Evolutionary conservation across 2,113 vertebrate genomes (phyloP), one percentile per base, ranked within the genome.

Genomic region (Cyprinodon variegatus): DNA sequence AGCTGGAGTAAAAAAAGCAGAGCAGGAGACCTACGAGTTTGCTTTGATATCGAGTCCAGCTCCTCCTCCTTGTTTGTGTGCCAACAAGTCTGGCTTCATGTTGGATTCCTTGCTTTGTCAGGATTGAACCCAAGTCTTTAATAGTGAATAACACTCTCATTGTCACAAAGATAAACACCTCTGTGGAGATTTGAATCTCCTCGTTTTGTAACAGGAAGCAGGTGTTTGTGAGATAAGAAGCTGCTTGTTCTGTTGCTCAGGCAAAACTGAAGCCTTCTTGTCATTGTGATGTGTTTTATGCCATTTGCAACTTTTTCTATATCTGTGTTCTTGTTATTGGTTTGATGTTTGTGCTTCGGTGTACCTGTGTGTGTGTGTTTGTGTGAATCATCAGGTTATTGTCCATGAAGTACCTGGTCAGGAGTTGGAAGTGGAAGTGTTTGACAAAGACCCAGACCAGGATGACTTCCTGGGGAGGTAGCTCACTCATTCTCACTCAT

Each of bases 391-490:
- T 94, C 93, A 98, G 97, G 96, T 97, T 73, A 96, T 97, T 85
- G 96, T 98, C 70, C 96, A 98, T 68, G 97, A 98, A 91, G 97
- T 98, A 36, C 97, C 97, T 62, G 97, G 97, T 73, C 97, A 98
- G 89, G 97, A 97, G 93, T 92, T 98, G 87, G 97, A 98, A 88
- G 95, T 97, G 89, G 96, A 98, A 84, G 90, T 98, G 46, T 98
- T 96, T 92, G 97, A 98, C 93, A 98, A 98, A 93, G 97, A 98
- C 81, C 97, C 96, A 65, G 96, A 98, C 91, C 95, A 98, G 93
- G 97, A 98, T 88, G 97, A 98, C 86, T 96, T 97, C 92, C 93
- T 98, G 89, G 97, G 97, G 88, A 96, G 97, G 97, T 98, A 93
- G 91, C 76, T 88, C 66, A 82, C 70, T 78, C 85, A 80, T 90